phyloP scores from a whole-genome alignment of 37 sponge, comb jelly and placozoan species.

The Oscarella lobularis region DNA sequence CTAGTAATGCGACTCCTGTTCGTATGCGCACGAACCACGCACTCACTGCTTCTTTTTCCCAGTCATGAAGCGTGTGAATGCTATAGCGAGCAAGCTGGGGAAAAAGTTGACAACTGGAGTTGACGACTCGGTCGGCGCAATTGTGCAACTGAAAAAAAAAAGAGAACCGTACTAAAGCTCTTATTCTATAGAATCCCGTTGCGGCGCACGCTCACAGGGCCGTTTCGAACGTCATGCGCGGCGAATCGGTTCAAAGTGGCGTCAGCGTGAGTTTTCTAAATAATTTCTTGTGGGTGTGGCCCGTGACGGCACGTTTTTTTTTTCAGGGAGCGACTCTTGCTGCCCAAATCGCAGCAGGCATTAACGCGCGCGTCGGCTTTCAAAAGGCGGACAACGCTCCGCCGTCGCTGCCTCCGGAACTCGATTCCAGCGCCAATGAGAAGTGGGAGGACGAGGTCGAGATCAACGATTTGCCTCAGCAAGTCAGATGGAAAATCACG shows the following conservation, averaged over 20 bases:
- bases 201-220: too few relatives aligned
- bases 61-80: neutral
- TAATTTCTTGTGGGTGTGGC: too few relatives aligned
- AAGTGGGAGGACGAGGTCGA: conserved; percentile 77
- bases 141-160: too few relatives aligned
- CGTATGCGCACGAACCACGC: too few relatives aligned
- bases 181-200: too few relatives aligned
- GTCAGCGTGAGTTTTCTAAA: too few relatives aligned
- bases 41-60: too few relatives aligned
- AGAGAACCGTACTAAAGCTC: too few relatives aligned
- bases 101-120: neutral
- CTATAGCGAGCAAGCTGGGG: neutral
- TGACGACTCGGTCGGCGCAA: neutral
- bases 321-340: conserved; percentile 63
- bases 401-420: too few relatives aligned
- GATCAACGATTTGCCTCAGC: conserved; percentile 95
- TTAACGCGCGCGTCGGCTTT: conserved; percentile 70
- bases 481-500: conserved; percentile 73
- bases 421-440: too few relatives aligned
- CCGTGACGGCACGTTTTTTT: neutral
- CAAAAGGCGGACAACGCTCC: conserved; percentile 11
- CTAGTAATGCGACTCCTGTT: too few relatives aligned
- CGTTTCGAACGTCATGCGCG: neutral
- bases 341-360: conserved; percentile 81
- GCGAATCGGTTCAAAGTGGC: neutral